Base-by-base conservation (phyloP, 2,113 vertebrate species). In the Chloroceryle aenea region DNA sequence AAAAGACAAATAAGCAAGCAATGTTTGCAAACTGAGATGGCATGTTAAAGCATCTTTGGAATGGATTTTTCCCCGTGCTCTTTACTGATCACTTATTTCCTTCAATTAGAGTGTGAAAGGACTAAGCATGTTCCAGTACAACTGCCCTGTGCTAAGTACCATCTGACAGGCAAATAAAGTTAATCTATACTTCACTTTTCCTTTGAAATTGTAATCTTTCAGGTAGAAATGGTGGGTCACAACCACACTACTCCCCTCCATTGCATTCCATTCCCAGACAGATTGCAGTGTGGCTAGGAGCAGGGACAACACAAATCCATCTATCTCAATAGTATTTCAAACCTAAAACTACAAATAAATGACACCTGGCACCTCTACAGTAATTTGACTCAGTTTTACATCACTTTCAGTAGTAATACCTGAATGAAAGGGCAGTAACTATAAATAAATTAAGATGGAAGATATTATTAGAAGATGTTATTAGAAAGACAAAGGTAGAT, bases 251-350 rank as follows among this genome's bases (percentile, higher is more conserved):
- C 75, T 91, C 20, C 29, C 22, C 29, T 1, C 21, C 58, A 6
- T 62, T 42, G 50, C 74, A 13, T 58, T 93, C 62, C 29, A 40
- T 84, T 85, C 50, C 75, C 75, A 86, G 63, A 79, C 76, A 94
- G 93, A 74, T 69, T 92, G 90, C 95, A 50, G 66, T 81, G 80
- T 94, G 76, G 81, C 58, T 72, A 64, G 80, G 23, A 92, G 64
- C 76, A 78, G 84, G 22, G 96, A 32, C 83, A 89, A 76, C 83
- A 87, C n/a, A 83, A 94, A 95, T 81, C 58, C 69, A 93, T 90
- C 88, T 91, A 78, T 94, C 87, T 96, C 89, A 56, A 55, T 62
- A 89, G 58, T 64, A 77, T 95, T 90, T 96, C 73, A 88, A 76
- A 87, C 43, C 38, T 75, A 52, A 95, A 90, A 85, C 48, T 61